phyloP scores from a whole-genome alignment of 2,113 vertebrate genomes.

The Ornithorhynchus anatinus region DNA sequence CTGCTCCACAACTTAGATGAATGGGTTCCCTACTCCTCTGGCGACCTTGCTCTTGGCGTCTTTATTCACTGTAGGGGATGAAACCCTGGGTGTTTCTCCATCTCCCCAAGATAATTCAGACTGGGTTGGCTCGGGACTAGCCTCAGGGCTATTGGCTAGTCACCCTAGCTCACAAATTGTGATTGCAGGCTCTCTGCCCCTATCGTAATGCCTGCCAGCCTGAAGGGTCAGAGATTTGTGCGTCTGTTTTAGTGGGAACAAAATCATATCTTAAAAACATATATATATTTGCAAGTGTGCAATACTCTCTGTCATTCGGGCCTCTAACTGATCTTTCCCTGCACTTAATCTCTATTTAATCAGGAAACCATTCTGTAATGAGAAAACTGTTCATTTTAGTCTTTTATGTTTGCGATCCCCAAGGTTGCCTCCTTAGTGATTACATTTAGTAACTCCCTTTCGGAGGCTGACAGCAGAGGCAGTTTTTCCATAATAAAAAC shows the following conservation, averaged over 20 bases:
- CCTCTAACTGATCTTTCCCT: slow-evolving; percentile 62
- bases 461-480: slow-evolving; percentile 84
- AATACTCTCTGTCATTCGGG: slow-evolving; percentile 37
- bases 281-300: slow-evolving; percentile 18
- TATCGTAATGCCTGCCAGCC: too few relatives aligned
- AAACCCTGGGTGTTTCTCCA: accelerated
- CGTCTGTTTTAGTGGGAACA: not conserved
- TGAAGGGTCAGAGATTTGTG: not conserved
- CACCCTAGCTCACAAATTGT: too few relatives aligned
- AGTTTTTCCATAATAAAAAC: slow-evolving; percentile 99
- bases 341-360: slow-evolving; percentile 67
- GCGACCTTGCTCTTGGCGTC: not conserved
- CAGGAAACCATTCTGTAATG: slow-evolving; percentile 63
- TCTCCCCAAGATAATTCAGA: not conserved
- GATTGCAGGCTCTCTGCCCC: too few relatives aligned
- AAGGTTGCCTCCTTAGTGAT: slow-evolving; percentile 78
- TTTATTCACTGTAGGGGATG: not conserved
- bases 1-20: not conserved
- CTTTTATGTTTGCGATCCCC: slow-evolving; percentile 67
- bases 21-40: accelerated
- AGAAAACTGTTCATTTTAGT: slow-evolving; percentile 73
- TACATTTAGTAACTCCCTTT: slow-evolving; percentile 80
- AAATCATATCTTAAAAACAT: not conserved
- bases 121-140: not conserved
- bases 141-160: not conserved